A percentile compares a stretch with the other conserved stretches of the same genome.
Conservation (phyloP, 2,797 vertebrate genomes). For the Platalea minor region DNA sequence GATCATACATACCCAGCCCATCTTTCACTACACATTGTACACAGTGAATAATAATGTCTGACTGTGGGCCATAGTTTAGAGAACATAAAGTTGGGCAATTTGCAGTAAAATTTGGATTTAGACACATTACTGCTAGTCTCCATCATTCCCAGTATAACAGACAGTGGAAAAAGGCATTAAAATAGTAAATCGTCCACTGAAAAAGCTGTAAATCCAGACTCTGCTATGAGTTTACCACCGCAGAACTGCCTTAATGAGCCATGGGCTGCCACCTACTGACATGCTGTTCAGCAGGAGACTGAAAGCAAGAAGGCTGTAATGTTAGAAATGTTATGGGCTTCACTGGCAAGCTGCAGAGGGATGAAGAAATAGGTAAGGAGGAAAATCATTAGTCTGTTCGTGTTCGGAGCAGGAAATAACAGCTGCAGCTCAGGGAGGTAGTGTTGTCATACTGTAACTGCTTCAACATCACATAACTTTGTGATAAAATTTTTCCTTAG, state of each 20-base stretch:
- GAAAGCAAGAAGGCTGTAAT: conserved; percentile 6
- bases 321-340: neutral
- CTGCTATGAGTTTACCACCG: neutral
- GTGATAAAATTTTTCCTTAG: neutral
- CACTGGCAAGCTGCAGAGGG: neutral
- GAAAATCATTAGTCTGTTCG: neutral
- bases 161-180: conserved; percentile 44
- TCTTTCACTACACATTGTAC: neutral
- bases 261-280: conserved; percentile 58
- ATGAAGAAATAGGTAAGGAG: conserved; percentile 28
- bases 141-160: conserved; percentile 39
- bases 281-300: conserved; percentile 14
- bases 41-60: conserved; percentile 27
- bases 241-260: conserved; percentile 58
- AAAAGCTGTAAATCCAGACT: conserved; percentile 51
- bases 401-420: neutral
- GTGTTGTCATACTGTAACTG: neutral
- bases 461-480: neutral
- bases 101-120: conserved; percentile 63
- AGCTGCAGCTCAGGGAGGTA: neutral
- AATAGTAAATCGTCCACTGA: conserved; percentile 56
- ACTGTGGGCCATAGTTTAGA: conserved; percentile 36
- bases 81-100: conserved; percentile 50
- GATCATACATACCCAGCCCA: neutral
- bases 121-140: conserved; percentile 30